Base-by-base conservation (phyloP, 2,888 invertebrate species). In the Arctia plantaginis region DNA sequence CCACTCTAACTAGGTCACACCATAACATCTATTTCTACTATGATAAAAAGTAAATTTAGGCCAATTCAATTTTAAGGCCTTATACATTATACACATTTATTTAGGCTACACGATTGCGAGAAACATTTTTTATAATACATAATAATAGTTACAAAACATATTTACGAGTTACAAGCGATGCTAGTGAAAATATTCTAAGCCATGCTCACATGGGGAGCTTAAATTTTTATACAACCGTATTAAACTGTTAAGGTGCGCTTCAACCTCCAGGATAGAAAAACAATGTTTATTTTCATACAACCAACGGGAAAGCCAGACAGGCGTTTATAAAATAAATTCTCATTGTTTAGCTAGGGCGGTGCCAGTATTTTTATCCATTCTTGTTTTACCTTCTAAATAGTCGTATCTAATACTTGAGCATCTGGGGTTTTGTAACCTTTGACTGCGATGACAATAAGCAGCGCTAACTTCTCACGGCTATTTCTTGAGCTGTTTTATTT, bases 291-390 rank as follows among this genome's bases (percentile, higher is more conserved):
- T 90, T 90, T 90, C 87, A 85, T 71, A 87, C 85, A 86, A 91
- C 89, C 90, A 92, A 90, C 89, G 88, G 85, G 84, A 85, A 89
- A 88, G 85, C 86, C 81, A 80, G 85, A 86, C 82, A 82, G 84
- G 87, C 87, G 88, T 87, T 90, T 89, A 88, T 89, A 90, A 92
- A 93, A 93, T 91, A 91, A 91, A 92, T 89, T 90, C 90, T 88
- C 88, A 86, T 86, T 90, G 87, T 87, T 86, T 87, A 66, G 67
- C 86, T 82, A 81, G 86, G 87, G 87, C 86, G 86, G 82, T 83
- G 80, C 15, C 82, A 79, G 85, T 86, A 83, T 86, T 89, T 86
- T 87, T 88, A 89, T 88, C 87, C 83, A 85, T 85, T 89, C 87
- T 87, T 89, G 86, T 88, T 90, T 89, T 91, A 92, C 91, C 89